These are phyloP conservation scores for Galerucella calmariensis DNA, from an alignment of 2,888 invertebrate species.

Conservation along the genomic window DNA sequence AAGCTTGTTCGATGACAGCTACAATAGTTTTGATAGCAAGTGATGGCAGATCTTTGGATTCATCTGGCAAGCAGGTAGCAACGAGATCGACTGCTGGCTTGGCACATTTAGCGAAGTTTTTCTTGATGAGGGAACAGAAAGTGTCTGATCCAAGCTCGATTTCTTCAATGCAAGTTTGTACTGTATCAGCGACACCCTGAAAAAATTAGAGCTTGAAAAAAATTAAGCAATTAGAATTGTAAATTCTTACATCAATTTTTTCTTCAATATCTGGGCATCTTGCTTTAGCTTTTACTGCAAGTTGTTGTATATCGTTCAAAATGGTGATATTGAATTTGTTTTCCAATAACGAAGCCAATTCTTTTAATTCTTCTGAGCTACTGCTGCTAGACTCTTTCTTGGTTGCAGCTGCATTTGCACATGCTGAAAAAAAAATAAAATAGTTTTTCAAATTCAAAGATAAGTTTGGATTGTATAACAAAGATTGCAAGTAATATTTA, in stretches of 20 bases:
- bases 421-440: background rate
- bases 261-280: constrained; percentile 40
- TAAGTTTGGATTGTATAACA: background rate
- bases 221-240: background rate
- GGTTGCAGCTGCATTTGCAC: constrained; percentile 2
- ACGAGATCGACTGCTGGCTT: constrained; percentile 40
- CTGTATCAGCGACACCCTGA: constrained; percentile 25
- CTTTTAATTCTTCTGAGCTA: constrained; percentile 20
- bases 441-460: background rate
- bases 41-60: constrained; percentile 38
- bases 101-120: constrained; percentile 39
- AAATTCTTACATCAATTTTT: constrained; percentile 36
- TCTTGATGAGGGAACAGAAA: constrained; percentile 40
- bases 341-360: constrained; percentile 26
- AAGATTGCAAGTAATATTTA: background rate
- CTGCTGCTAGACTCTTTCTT: constrained; percentile 19
- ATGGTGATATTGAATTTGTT: constrained; percentile 38
- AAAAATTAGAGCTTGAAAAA: constrained; percentile 9
- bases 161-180: constrained; percentile 30
- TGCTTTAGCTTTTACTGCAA: constrained; percentile 33
- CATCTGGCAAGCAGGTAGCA: constrained; percentile 38
- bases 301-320: constrained; percentile 24
- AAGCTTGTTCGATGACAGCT: constrained; percentile 39
- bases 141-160: constrained; percentile 43
- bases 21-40: constrained; percentile 33